Conservation (phyloP, 2,888 invertebrate species). For the Beris morrisii region DNA sequence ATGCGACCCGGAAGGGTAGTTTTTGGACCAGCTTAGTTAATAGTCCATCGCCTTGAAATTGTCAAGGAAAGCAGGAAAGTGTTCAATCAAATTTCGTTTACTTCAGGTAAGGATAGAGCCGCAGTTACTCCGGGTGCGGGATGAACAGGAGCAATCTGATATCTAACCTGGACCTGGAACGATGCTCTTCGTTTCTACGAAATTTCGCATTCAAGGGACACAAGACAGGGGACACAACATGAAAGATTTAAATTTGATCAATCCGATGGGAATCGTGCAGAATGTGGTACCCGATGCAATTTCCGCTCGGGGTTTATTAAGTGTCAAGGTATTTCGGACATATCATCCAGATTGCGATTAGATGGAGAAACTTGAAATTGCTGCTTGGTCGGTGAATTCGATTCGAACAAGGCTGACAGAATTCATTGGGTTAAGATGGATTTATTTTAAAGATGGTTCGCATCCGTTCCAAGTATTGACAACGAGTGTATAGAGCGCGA, state of each 20-base stretch:
- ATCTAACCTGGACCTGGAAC: not conserved
- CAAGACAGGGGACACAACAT: slow-evolving; percentile 3
- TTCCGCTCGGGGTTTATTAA: slow-evolving; percentile 26
- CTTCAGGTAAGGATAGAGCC: not conserved
- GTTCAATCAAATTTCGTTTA: slow-evolving; percentile 4
- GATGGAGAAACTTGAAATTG: no score
- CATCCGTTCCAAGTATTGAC: no score
- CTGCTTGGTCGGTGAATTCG: no score
- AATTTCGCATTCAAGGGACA: not conserved
- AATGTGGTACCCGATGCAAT: slow-evolving; percentile 24
- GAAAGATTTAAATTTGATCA: slow-evolving; percentile 32
- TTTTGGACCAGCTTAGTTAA: not conserved
- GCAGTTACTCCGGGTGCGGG: not conserved
- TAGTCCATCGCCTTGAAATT: slow-evolving; percentile 6
- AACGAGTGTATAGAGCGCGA: no score
- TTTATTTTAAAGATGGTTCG: no score
- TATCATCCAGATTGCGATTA: not conserved
- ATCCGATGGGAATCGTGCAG: slow-evolving; percentile 16
- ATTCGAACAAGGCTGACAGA: no score
- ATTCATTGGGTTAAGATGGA: no score
- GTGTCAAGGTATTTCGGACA: slow-evolving; percentile 24
- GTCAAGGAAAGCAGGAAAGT: not conserved
- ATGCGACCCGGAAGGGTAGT: no score
- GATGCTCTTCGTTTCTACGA: not conserved
- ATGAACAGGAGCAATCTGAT: not conserved